phyloP scores from a whole-genome alignment of 1,140 invertebrate genomes.

The Trichogramma pretiosum region DNA sequence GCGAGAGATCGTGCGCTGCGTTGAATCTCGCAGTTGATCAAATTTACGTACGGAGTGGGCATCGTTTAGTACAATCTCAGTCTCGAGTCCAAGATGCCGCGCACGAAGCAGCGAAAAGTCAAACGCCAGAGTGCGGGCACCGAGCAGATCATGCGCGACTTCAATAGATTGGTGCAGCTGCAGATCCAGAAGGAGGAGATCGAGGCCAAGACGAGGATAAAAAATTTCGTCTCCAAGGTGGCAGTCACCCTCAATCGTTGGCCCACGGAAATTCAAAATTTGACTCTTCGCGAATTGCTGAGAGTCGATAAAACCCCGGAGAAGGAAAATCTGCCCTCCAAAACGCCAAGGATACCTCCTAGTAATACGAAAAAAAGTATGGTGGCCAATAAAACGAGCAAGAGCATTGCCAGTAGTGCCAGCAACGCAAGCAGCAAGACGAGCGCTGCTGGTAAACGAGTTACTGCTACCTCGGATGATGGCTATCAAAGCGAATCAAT shows the following conservation, averaged over 20 bases:
- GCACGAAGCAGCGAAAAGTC: slow-evolving; percentile 25
- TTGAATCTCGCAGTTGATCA: too few species aligned
- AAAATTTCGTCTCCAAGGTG: slow-evolving; percentile 19
- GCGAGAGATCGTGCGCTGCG: too few species aligned
- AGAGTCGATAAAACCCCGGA: slow-evolving; percentile 13
- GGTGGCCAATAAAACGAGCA: slow-evolving; percentile 6
- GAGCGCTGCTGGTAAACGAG: slow-evolving; percentile 6
- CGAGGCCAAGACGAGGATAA: slow-evolving; percentile 21
- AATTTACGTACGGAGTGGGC: too few species aligned
- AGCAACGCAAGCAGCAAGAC: slow-evolving; percentile 14
- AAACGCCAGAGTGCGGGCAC: slow-evolving; percentile 11
- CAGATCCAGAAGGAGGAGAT: slow-evolving; percentile 24
- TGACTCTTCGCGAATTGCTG: slow-evolving; percentile 27
- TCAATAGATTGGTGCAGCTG: slow-evolving; percentile 25
- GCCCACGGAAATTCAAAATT: slow-evolving; percentile 25
- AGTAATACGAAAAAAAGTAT: slow-evolving; percentile 11
- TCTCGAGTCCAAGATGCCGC: slow-evolving; percentile 32
- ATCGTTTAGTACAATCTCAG: too few species aligned
- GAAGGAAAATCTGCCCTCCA: slow-evolving; percentile 24
- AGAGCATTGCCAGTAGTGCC: slow-evolving; percentile 22
- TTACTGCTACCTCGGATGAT: neutral
- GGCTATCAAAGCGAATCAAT: slow-evolving; percentile 11
- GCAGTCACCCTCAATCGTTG: slow-evolving; percentile 23
- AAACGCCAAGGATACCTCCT: slow-evolving; percentile 15
- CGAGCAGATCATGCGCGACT: slow-evolving; percentile 27